These are phyloP conservation scores for Diogma glabrata DNA, from an alignment of 2,888 invertebrate genomes.

Conservation along the genomic window DNA sequence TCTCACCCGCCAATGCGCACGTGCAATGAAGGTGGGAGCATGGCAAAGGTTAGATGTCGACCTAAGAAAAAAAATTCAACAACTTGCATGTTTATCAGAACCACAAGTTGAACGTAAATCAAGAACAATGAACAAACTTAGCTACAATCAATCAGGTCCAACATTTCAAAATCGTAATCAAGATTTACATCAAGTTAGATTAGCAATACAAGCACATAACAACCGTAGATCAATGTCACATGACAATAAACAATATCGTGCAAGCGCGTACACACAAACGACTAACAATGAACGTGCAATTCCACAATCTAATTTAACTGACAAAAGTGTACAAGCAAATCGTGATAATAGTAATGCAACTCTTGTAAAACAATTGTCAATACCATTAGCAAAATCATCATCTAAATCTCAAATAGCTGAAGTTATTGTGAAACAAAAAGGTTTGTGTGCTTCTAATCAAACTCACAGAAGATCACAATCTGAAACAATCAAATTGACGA, in stretches of 20 bases:
- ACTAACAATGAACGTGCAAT: slow-evolving; percentile 20
- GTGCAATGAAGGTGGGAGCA: slow-evolving; percentile 49
- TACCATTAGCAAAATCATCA: background rate
- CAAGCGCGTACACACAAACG: slow-evolving; percentile 28
- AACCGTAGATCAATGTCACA: slow-evolving; percentile 30
- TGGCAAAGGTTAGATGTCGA: slow-evolving; percentile 53
- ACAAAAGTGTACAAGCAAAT: slow-evolving; percentile 30
- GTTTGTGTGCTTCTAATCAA: background rate
- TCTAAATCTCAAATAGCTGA: background rate
- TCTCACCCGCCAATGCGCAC: slow-evolving; percentile 55
- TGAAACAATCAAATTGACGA: slow-evolving; percentile 8
- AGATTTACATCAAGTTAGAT: slow-evolving; percentile 35
- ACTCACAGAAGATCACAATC: slow-evolving; percentile 11
- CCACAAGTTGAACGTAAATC: slow-evolving; percentile 31
- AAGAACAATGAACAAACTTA: slow-evolving; percentile 16
- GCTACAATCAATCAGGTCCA: slow-evolving; percentile 4
- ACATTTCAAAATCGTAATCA: slow-evolving; percentile 28
- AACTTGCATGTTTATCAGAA: slow-evolving; percentile 43
- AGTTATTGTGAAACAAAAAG: background rate
- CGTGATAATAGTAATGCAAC: slow-evolving; percentile 28
- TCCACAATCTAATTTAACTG: slow-evolving; percentile 22
- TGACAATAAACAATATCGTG: slow-evolving; percentile 32
- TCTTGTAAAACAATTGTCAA: background rate
- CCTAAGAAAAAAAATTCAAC: slow-evolving; percentile 50
- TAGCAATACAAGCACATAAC: slow-evolving; percentile 37